Percentiles rank a stretch among this genome's conserved stretches.
Evolutionary conservation across 2,113 vertebrate genomes (phyloP).

Genomic region (Spizaetus ornatus): DNA sequence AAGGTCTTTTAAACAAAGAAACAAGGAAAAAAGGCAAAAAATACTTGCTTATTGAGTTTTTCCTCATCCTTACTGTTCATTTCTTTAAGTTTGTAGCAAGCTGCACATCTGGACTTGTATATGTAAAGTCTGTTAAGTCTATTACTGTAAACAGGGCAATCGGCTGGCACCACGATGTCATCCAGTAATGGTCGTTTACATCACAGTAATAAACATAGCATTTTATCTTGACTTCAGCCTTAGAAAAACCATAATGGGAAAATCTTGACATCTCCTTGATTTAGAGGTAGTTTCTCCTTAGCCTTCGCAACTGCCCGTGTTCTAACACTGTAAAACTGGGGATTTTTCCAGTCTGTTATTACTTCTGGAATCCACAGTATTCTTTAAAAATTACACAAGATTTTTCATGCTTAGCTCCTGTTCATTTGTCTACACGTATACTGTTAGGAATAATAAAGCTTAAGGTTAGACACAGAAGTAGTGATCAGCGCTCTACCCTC

Average conservation of each 20-base stretch:
- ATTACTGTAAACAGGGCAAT: neutral
- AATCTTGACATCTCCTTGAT: neutral
- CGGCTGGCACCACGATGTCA: accelerated
- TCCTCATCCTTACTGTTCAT: neutral
- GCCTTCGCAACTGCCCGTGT: neutral
- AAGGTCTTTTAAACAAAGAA: neutral
- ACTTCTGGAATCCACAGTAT: neutral
- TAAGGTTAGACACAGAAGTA: neutral
- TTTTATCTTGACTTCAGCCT: neutral
- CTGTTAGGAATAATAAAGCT: neutral
- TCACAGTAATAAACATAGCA: neutral
- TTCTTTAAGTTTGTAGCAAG: neutral
- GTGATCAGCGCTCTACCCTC: neutral
- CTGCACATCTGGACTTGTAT: neutral
- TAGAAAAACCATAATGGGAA: neutral
- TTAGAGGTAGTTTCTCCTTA: neutral
- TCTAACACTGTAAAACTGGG: neutral
- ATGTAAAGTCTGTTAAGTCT: neutral
- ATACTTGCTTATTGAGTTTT: neutral
- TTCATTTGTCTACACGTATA: neutral
- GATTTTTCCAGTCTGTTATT: neutral
- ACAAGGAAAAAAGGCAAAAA: neutral
- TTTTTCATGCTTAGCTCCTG: neutral
- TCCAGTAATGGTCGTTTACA: neutral
- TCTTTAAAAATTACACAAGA: neutral